Percentiles rank a stretch among this genome's conserved stretches.
phyloP scores from a whole-genome alignment of 2,888 invertebrate species.

The Agrypnus murinus region DNA sequence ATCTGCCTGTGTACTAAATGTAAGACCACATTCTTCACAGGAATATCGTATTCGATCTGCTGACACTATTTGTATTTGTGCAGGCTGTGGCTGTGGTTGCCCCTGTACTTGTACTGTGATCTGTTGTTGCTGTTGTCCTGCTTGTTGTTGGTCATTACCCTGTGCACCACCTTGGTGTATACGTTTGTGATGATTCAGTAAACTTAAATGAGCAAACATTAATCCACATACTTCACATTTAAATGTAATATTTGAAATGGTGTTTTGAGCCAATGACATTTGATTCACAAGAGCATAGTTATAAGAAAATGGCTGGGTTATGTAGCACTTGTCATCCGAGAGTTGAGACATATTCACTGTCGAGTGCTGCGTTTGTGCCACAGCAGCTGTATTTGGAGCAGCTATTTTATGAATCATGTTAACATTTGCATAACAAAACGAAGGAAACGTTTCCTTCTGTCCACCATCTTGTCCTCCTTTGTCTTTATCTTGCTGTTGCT shows the following conservation, averaged over 20 bases:
- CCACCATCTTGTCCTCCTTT: slow-evolving; percentile 63
- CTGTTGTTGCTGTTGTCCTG: slow-evolving; percentile 64
- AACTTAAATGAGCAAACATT: slow-evolving; percentile 87
- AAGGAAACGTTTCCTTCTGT: slow-evolving; percentile 76
- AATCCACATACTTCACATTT: slow-evolving; percentile 92
- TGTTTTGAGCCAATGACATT: slow-evolving; percentile 87
- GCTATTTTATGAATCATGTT: slow-evolving; percentile 80
- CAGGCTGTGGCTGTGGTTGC: slow-evolving; percentile 68
- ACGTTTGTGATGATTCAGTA: slow-evolving; percentile 90
- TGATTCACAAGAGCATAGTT: slow-evolving; percentile 89
- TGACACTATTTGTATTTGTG: slow-evolving; percentile 77
- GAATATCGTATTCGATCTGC: slow-evolving; percentile 72
- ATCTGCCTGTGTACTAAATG: slow-evolving; percentile 68
- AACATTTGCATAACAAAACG: slow-evolving; percentile 81
- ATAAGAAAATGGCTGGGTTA: slow-evolving; percentile 84
- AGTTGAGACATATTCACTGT: slow-evolving; percentile 83
- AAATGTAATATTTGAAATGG: slow-evolving; percentile 87
- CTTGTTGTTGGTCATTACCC: slow-evolving; percentile 68
- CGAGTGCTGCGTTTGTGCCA: slow-evolving; percentile 60
- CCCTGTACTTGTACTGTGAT: slow-evolving; percentile 60
- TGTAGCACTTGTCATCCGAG: slow-evolving; percentile 82
- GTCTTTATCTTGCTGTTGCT: slow-evolving; percentile 64
- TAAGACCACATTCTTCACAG: slow-evolving; percentile 70
- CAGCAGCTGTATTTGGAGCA: slow-evolving; percentile 62
- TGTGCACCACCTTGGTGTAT: slow-evolving; percentile 81